Evolutionary conservation across 2,888 invertebrate genomes (phyloP), one percentile per base, ranked within the genome.

Genomic region (Nemurella pictetii): DNA sequence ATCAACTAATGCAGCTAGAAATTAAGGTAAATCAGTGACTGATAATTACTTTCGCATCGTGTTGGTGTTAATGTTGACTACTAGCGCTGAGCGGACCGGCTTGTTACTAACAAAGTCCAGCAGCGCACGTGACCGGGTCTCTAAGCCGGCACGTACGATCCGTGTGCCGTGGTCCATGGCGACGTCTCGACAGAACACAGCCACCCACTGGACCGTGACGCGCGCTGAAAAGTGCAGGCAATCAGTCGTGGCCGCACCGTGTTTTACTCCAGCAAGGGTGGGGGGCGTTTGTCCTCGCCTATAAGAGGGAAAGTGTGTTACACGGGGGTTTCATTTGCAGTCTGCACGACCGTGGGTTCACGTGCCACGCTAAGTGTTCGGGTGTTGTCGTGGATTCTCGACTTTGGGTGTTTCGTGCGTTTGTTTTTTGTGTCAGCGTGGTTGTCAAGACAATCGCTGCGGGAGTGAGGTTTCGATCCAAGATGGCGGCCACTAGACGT

Each of bases 401-500:
- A 32, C 15, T 55, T 12, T 20, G 20, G 20, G 55, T 55, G 55
- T 15, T n/a, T 3, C 55, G 20, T 20, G 20, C 1, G 4, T 32
- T 9, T 32, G 32, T 32, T 9, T 32, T 32, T 32, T 55, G 55
- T 15, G 20, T 20, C 5, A n/a, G 73, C 27, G 73, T 32, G 83
- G n/a, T 73, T 29, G 27, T 25, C 83, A 25, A 36, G 0, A 28
- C 25, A 5, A 55, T 7, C 20, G 20, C 20, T 55, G 15, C 5
- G 55, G 55, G 55, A 28, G 15, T 35, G 26, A 74, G 25, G 28
- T 84, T 55, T 36, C 29, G 35, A 28, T 28, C 78, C 25, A 73
- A 35, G 84, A 72, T 83, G 72, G 83, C 73, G 7, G 30, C 28
- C 83, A 20, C 83, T 83, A 0, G 0, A 5, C 15, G 36, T 72